Evolutionary conservation across 1,140 invertebrate genomes (phyloP).

Genomic region (Dinothrombium tinctorium): DNA sequence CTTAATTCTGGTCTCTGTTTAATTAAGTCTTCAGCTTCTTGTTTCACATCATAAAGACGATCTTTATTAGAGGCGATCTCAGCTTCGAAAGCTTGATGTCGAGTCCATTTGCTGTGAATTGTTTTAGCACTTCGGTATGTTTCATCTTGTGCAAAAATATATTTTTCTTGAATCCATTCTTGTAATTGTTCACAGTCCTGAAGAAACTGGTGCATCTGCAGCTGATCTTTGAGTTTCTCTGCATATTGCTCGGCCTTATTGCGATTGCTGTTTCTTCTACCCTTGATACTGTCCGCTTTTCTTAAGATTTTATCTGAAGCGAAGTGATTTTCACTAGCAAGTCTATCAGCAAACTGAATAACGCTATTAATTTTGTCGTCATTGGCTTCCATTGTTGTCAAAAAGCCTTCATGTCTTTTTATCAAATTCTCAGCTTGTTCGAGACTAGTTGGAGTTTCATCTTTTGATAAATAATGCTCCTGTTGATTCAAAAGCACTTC

Average conservation of each 20-base stretch:
- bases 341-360: slow-evolving; percentile 65
- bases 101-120: slow-evolving; percentile 95
- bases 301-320: slow-evolving; percentile 81
- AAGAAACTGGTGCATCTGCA: slow-evolving; percentile 83
- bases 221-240: slow-evolving; percentile 77
- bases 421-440: slow-evolving; percentile 93
- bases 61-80: slow-evolving; percentile 98
- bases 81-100: slow-evolving; percentile 96
- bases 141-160: slow-evolving; percentile 93
- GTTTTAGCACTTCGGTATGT: slow-evolving; percentile 94
- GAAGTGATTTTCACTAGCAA: slow-evolving; percentile 66
- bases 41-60: slow-evolving; percentile 61
- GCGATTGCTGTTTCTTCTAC: slow-evolving; percentile 57
- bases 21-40: slow-evolving; percentile 66
- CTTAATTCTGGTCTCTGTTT: slow-evolving; percentile 82
- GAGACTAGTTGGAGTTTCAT: slow-evolving; percentile 74
- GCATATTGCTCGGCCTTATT: slow-evolving; percentile 69
- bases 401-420: slow-evolving; percentile 92
- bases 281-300: slow-evolving; percentile 80
- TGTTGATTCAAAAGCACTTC: slow-evolving; percentile 93
- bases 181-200: slow-evolving; percentile 80
- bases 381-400: slow-evolving; percentile 98
- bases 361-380: slow-evolving; percentile 96
- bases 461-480: slow-evolving; percentile 79
- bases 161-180: slow-evolving; percentile 98